Conservation (phyloP, 2,113 vertebrate genomes). For the Ifrita kowaldi region DNA sequence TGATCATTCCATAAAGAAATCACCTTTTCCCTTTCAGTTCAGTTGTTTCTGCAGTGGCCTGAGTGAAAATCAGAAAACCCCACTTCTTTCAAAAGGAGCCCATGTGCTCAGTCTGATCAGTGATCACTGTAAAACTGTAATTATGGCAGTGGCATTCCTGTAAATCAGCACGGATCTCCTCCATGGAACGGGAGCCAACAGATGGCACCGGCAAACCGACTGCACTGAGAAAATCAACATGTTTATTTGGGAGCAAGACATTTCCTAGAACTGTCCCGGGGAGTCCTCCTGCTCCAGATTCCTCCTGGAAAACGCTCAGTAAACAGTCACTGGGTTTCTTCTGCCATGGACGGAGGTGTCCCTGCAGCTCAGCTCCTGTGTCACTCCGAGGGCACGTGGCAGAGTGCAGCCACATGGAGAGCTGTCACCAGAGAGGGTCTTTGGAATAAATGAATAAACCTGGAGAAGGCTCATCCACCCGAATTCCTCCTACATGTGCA, state of each 20-base stretch:
- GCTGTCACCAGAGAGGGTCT: background rate
- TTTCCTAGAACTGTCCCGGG: background rate
- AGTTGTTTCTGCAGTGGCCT: background rate
- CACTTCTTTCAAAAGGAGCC: background rate
- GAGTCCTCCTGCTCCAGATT: background rate
- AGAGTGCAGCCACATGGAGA: fast-evolving
- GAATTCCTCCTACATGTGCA: fast-evolving
- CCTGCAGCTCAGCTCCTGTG: fast-evolving
- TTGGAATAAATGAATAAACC: fast-evolving
- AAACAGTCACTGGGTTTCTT: fast-evolving
- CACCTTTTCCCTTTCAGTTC: background rate
- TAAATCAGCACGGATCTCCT: background rate
- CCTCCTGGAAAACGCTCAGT: background rate
- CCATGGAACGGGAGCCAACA: background rate
- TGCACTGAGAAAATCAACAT: background rate
- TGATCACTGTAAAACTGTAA: background rate
- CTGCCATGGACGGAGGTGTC: fast-evolving
- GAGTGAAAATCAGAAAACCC: background rate
- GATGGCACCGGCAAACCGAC: background rate
- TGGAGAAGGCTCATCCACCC: background rate
- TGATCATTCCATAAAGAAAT: background rate
- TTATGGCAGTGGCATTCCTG: background rate
- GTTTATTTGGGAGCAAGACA: constrained; percentile 4
- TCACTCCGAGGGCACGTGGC: fast-evolving
- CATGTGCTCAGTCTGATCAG: background rate